phyloP scores from a whole-genome alignment of 2,797 vertebrate species.

The Thaleichthys pacificus region DNA sequence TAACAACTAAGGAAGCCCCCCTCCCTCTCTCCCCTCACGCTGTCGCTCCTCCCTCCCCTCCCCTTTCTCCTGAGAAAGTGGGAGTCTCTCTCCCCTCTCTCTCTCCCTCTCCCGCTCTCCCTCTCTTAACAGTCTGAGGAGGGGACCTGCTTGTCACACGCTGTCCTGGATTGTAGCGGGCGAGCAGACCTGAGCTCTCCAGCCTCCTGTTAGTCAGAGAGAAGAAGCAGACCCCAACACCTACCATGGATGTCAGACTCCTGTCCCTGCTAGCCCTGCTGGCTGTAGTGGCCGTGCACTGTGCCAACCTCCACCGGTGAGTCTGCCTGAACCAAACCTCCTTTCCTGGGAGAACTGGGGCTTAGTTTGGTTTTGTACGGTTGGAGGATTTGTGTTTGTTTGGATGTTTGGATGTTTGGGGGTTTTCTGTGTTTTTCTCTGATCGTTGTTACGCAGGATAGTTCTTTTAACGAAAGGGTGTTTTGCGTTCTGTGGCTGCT shows the following conservation, averaged over 20 bases:
- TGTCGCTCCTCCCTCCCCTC: conserved; percentile 53
- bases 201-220: conserved; percentile 25
- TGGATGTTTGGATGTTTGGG: no score
- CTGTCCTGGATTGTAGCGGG: conserved; percentile 69
- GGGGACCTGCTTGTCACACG: conserved; percentile 62
- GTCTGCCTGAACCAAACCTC: conserved; percentile 33
- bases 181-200: conserved; percentile 51
- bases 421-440: no score
- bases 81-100: conserved; percentile 59
- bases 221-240: neutral
- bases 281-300: conserved; percentile 69
- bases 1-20: conserved; percentile 77
- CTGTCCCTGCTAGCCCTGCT: conserved; percentile 78
- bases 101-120: conserved; percentile 13
- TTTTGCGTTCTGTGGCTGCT: no score
- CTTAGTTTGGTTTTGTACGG: neutral
- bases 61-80: conserved; percentile 68
- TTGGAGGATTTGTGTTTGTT: neutral
- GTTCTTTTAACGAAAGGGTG: no score
- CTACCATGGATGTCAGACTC: conserved; percentile 85
- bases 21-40: conserved; percentile 54
- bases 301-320: conserved; percentile 78
- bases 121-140: conserved; percentile 66
- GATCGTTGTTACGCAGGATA: no score
- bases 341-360: neutral